A percentile compares a stretch with the other conserved stretches of the same genome.
Conservation (phyloP, 2,888 invertebrate genomes). For the Agrochola macilenta region DNA sequence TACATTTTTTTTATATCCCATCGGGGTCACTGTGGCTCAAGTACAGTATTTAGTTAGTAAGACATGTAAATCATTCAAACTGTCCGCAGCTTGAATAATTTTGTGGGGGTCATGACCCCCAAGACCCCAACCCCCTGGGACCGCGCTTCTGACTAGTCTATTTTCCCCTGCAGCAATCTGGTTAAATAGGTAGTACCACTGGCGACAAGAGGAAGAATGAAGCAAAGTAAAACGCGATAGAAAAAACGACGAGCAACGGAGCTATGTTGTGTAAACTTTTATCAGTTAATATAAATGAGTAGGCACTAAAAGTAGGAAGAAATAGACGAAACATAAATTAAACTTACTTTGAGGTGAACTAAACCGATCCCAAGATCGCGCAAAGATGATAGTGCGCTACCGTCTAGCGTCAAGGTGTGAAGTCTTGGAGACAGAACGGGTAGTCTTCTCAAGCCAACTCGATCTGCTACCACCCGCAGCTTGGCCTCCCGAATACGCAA, state of each 20-base stretch:
- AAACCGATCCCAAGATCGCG: conserved; percentile 93
- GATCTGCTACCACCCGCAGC: conserved; percentile 92
- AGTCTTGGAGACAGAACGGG: conserved; percentile 92
- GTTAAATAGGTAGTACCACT: background rate
- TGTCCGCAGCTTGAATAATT: too few relatives aligned
- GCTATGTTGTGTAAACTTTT: background rate
- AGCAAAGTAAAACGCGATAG: background rate
- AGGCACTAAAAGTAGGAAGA: background rate
- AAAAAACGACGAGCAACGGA: conserved; percentile 8
- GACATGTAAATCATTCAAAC: too few relatives aligned
- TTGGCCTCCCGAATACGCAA: conserved; percentile 90
- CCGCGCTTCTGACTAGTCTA: background rate
- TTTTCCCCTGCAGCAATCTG: background rate
- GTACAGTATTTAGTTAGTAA: too few relatives aligned
- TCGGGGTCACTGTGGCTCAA: too few relatives aligned
- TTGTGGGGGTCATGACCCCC: too few relatives aligned
- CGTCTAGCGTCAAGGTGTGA: conserved; percentile 91
- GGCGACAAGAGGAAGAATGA: background rate
- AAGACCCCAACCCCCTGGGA: too few relatives aligned
- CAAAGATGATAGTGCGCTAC: conserved; percentile 92
- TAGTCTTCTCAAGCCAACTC: conserved; percentile 92
- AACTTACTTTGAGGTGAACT: conserved; percentile 88
- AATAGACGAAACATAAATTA: background rate
- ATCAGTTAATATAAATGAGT: background rate
- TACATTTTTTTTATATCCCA: too few relatives aligned